phyloP scores from a whole-genome alignment of 2,113 vertebrate species.

The Tyto alba region DNA sequence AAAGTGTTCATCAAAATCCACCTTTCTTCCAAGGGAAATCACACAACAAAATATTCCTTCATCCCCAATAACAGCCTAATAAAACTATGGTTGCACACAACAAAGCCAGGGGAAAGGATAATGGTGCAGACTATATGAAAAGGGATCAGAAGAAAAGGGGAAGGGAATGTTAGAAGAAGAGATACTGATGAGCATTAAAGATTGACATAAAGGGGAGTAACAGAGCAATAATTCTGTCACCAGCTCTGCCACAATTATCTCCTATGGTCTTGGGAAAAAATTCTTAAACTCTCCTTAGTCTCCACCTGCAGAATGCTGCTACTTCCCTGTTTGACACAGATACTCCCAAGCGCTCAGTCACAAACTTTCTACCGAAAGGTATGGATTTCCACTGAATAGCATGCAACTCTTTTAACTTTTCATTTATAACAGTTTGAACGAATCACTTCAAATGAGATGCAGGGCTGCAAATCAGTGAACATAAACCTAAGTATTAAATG shows the following conservation, averaged over 20 bases:
- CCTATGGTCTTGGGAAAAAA: not conserved
- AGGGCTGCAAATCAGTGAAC: not conserved
- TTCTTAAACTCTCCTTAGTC: not conserved
- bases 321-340: not conserved
- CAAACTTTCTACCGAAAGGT: not conserved
- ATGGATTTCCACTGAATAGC: not conserved
- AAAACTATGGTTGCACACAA: not conserved
- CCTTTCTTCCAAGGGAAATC: not conserved
- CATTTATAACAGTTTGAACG: not conserved
- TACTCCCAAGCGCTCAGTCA: not conserved
- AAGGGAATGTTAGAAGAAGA: not conserved
- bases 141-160: not conserved
- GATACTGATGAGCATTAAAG: not conserved
- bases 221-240: not conserved
- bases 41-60: not conserved
- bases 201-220: not conserved
- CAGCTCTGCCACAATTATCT: not conserved
- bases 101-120: not conserved
- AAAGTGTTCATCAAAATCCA: not conserved
- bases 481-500: not conserved
- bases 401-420: not conserved
- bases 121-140: not conserved
- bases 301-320: not conserved
- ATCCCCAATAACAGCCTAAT: not conserved
- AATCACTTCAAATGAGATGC: not conserved